Conservation (phyloP, 2,888 invertebrate genomes). For the Drosophila siamana region DNA sequence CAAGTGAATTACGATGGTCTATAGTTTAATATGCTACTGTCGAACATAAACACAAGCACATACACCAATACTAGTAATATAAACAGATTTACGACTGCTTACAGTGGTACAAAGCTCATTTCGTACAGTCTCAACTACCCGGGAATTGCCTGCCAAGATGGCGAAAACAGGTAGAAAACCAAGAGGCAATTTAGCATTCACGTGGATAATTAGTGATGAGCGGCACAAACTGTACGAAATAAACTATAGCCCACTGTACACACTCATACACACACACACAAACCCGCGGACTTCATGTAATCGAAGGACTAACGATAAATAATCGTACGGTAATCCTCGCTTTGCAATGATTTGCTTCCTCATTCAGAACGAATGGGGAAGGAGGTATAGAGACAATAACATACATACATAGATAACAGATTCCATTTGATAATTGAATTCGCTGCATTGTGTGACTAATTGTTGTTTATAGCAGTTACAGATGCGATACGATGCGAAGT, state of each 20-base stretch:
- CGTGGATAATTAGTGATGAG: neutral
- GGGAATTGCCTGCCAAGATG: neutral
- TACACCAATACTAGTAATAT: neutral
- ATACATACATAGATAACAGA: neutral
- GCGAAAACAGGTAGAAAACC: constrained; percentile 2
- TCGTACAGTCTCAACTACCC: neutral
- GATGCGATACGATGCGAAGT: constrained; percentile 21
- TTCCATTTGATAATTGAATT: constrained; percentile 46
- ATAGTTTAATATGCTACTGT: constrained; percentile 45
- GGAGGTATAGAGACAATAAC: neutral
- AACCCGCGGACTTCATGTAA: neutral
- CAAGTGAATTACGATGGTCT: constrained; percentile 39
- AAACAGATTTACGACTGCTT: constrained; percentile 5
- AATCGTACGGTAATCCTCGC: constrained; percentile 50
- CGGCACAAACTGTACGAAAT: neutral
- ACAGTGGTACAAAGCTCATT: constrained; percentile 10
- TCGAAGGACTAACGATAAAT: constrained; percentile 61
- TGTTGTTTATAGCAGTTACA: constrained; percentile 31
- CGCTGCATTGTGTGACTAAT: constrained; percentile 28
- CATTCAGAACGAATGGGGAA: neutral
- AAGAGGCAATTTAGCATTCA: neutral
- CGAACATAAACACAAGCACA: constrained; percentile 16
- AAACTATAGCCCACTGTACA: constrained; percentile 11
- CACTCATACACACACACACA: neutral
- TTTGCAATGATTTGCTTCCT: constrained; percentile 38